Evolutionary conservation across 2,113 vertebrate species (phyloP).

Genomic region (Sylvicapra grimmia): DNA sequence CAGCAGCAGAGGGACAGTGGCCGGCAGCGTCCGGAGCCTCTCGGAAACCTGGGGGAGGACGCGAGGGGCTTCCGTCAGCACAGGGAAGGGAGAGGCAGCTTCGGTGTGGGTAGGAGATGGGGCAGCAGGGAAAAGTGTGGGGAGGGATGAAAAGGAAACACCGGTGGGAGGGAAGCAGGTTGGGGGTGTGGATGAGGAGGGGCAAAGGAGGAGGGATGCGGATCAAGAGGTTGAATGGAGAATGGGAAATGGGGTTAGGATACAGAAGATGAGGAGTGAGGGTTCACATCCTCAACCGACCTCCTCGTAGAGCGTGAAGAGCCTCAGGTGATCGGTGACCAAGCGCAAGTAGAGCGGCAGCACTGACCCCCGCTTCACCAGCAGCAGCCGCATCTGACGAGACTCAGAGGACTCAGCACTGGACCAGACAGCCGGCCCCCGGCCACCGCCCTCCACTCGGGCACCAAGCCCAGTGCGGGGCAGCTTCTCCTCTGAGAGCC

Average conservation of each 20-base stretch:
- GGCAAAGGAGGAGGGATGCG: neutral
- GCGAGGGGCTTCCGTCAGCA: neutral
- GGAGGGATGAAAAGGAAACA: neutral
- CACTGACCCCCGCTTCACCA: conserved; percentile 85
- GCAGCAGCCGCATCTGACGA: conserved; percentile 83
- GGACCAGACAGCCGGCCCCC: neutral
- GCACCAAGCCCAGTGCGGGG: neutral
- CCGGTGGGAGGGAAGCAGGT: neutral
- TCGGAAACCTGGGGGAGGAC: conserved; percentile 68
- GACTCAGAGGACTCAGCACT: neutral
- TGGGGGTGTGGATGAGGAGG: neutral
- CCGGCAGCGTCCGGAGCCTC: conserved; percentile 79
- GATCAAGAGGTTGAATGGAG: neutral
- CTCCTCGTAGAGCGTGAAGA: conserved; percentile 87
- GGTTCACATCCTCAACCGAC: conserved; percentile 57
- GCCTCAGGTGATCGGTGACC: conserved; percentile 87
- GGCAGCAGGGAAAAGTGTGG: neutral
- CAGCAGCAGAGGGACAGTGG: conserved; percentile 80
- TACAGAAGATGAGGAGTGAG: neutral
- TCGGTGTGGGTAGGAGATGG: neutral
- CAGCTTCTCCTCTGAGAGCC: neutral
- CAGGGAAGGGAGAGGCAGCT: neutral
- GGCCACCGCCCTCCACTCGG: neutral
- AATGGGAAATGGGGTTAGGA: neutral
- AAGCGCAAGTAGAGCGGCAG: conserved; percentile 87